Conservation (phyloP, 2,888 invertebrate genomes). For the Diploptera punctata region DNA sequence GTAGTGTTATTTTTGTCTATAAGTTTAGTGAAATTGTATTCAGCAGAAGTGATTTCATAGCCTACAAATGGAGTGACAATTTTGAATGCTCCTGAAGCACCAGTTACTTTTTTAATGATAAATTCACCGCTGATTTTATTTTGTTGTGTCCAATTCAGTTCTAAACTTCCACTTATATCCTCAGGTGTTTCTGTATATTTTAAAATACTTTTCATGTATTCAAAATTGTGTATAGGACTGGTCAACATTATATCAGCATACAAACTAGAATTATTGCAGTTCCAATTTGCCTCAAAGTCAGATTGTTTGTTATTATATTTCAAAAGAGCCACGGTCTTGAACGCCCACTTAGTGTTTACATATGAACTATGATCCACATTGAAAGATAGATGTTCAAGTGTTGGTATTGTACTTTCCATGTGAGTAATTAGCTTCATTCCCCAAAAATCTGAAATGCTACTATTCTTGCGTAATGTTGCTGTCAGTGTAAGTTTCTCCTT, state of each 20-base stretch:
- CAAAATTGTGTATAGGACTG: conserved; percentile 7
- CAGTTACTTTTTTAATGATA: conserved; percentile 2
- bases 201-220: neutral
- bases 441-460: neutral
- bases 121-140: conserved; percentile 20
- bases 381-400: neutral
- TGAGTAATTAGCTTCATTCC: neutral
- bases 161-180: conserved; percentile 12
- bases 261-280: neutral
- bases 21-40: conserved; percentile 21
- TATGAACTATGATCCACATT: neutral
- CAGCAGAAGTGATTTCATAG: conserved; percentile 37
- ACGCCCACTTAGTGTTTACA: neutral
- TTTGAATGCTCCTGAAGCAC: conserved; percentile 6
- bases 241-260: neutral
- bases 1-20: neutral
- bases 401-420: neutral
- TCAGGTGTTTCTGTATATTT: neutral
- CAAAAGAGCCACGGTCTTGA: neutral
- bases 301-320: conserved; percentile 7
- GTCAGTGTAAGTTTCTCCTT: neutral
- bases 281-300: conserved; percentile 19
- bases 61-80: conserved; percentile 40
- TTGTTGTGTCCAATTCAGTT: conserved; percentile 25
- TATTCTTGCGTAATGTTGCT: neutral